Conservation (phyloP, 2,113 vertebrate genomes). For the Parus major region DNA sequence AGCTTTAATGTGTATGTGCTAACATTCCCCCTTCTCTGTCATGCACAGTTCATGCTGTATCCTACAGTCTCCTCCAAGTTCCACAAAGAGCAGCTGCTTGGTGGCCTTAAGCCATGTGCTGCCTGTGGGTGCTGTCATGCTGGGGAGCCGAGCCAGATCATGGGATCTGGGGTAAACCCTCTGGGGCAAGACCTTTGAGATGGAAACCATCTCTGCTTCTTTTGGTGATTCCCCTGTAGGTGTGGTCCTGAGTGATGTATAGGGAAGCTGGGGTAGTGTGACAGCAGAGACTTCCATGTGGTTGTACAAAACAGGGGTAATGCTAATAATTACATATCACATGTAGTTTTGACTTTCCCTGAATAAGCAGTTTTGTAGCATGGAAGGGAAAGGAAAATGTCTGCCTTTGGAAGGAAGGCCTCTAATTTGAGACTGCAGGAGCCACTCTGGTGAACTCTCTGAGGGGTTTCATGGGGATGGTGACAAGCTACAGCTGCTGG, state of each 20-base stretch:
- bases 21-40: background rate
- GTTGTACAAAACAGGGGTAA: fast-evolving
- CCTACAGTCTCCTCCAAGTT: fast-evolving
- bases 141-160: fast-evolving
- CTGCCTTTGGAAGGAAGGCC: background rate
- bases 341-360: background rate
- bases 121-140: fast-evolving
- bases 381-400: background rate
- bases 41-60: fast-evolving
- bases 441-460: background rate
- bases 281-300: background rate
- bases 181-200: background rate
- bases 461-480: background rate
- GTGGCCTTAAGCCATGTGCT: background rate
- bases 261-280: background rate
- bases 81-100: fast-evolving
- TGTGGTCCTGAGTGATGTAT: background rate
- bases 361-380: background rate
- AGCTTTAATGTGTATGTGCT: background rate
- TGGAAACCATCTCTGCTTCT: background rate
- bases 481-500: background rate
- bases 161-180: background rate
- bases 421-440: background rate
- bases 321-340: background rate
- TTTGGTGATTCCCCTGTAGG: background rate